phyloP scores from a whole-genome alignment of 2,113 vertebrate species.

The Xyliphius kryptos region DNA sequence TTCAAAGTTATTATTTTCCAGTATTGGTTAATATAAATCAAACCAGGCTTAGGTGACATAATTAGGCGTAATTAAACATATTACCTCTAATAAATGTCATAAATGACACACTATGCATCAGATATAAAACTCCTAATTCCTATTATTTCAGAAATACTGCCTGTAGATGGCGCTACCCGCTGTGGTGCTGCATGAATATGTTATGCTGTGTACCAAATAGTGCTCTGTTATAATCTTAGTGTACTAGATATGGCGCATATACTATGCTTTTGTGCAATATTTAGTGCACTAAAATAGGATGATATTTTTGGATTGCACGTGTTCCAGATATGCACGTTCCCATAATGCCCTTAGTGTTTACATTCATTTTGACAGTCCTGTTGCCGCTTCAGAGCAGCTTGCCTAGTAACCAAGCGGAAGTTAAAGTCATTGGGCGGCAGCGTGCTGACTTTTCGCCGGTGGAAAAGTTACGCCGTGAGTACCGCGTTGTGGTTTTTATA shows the following conservation, averaged over 20 bases:
- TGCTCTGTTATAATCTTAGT: not conserved
- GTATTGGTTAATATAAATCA: no score
- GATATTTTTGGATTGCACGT: not conserved
- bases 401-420: slow-evolving; percentile 17
- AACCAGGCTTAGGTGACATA: no score
- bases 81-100: no score
- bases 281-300: not conserved
- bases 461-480: slow-evolving; percentile 22
- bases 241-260: not conserved
- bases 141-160: not conserved
- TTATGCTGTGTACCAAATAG: not conserved
- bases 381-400: slow-evolving; percentile 9
- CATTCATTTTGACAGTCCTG: slow-evolving; percentile 31
- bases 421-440: not conserved
- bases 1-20: no score
- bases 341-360: slow-evolving; percentile 40
- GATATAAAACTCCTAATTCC: not conserved
- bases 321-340: slow-evolving; percentile 23
- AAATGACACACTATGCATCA: no score
- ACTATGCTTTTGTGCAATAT: not conserved
- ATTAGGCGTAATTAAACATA: no score
- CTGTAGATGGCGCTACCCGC: slow-evolving; percentile 33
- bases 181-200: not conserved
- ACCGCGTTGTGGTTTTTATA: not conserved
- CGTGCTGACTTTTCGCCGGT: no score